Conservation (phyloP, 1,140 invertebrate species). For the Drosophila kanapiae region DNA sequence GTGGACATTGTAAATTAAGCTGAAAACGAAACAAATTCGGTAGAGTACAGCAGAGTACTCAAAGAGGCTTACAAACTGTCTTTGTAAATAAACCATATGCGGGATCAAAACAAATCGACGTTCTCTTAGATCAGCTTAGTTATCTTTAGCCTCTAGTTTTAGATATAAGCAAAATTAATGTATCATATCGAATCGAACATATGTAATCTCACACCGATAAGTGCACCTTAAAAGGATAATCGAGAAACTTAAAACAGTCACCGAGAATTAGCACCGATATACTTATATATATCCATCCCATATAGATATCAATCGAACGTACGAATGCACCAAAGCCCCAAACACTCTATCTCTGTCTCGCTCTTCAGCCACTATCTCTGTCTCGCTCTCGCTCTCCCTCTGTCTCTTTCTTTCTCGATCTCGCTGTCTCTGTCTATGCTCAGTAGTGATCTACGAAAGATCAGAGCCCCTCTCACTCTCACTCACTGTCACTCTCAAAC, state of each 20-base stretch:
- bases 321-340: slow-evolving; percentile 37
- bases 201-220: slow-evolving; percentile 35
- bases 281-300: slow-evolving; percentile 18
- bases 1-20: slow-evolving; percentile 21
- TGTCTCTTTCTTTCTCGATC: slow-evolving; percentile 21
- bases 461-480: slow-evolving; percentile 26
- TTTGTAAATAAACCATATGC: slow-evolving; percentile 30
- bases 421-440: slow-evolving; percentile 43
- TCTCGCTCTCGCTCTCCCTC: slow-evolving; percentile 25
- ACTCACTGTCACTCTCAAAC: slow-evolving; percentile 14
- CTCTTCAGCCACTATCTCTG: slow-evolving; percentile 29
- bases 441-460: slow-evolving; percentile 31
- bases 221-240: slow-evolving; percentile 30
- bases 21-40: slow-evolving; percentile 16
- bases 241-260: slow-evolving; percentile 33
- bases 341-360: slow-evolving; percentile 23
- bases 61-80: slow-evolving; percentile 16
- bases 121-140: slow-evolving; percentile 18
- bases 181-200: slow-evolving; percentile 46
- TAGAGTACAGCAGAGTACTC: slow-evolving; percentile 27
- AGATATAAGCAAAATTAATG: slow-evolving; percentile 53
- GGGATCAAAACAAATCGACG: not conserved
- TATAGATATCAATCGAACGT: slow-evolving; percentile 15
- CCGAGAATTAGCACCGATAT: slow-evolving; percentile 49
- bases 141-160: slow-evolving; percentile 37